Percentiles rank a stretch among this genome's conserved stretches.
Conservation (phyloP, 2,113 vertebrate species). For the Gambusia affinis region DNA sequence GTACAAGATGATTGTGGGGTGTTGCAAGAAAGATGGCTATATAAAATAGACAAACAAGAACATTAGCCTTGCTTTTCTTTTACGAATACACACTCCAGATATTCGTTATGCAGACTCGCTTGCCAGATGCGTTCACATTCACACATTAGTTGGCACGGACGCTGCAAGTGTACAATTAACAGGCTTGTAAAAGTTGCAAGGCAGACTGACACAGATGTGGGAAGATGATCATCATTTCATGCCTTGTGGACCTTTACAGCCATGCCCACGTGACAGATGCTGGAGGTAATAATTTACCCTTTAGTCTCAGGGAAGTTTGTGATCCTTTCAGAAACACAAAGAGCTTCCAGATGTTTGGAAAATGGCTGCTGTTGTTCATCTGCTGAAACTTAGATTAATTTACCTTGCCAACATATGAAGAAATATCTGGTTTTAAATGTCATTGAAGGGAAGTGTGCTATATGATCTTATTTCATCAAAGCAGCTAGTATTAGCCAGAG, state of each 20-base stretch:
- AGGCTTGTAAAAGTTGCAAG: not conserved
- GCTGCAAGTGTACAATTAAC: not conserved
- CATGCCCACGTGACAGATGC: not conserved
- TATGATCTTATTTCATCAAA: not conserved
- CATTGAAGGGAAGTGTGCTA: not conserved
- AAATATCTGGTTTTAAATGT: not conserved
- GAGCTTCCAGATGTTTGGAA: not conserved
- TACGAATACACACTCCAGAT: not conserved
- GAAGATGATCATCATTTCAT: not conserved
- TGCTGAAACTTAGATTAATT: not conserved
- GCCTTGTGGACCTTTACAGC: conserved; percentile 9
- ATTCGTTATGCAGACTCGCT: not conserved
- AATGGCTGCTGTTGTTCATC: not conserved
- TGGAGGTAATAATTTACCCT: not conserved
- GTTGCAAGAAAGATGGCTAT: not conserved
- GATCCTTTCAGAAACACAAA: not conserved
- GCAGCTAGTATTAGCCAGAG: conserved; percentile 32
- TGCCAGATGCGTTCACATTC: not conserved
- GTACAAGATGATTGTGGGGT: not conserved
- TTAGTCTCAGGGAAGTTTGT: not conserved
- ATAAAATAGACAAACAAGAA: not conserved
- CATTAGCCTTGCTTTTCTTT: not conserved
- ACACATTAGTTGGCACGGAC: not conserved
- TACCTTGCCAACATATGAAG: not conserved
- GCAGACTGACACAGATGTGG: not conserved